These are phyloP conservation scores for Pygoscelis adeliae DNA, from an alignment of 2,113 vertebrate genomes.

Conservation along the genomic window DNA sequence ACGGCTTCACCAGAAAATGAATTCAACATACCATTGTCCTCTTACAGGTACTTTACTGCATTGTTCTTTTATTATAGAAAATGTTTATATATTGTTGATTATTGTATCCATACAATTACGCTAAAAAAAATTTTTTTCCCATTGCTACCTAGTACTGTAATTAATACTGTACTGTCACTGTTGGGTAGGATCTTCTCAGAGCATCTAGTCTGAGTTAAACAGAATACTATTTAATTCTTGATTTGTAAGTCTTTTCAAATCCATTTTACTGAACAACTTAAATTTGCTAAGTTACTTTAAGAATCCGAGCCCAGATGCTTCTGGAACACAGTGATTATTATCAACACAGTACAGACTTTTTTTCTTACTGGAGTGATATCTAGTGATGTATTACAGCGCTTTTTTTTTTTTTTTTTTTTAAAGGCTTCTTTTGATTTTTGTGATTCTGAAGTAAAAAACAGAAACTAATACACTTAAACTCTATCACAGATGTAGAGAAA, in stretches of 20 bases:
- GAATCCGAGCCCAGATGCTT: neutral
- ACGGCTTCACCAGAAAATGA: constrained; percentile 85
- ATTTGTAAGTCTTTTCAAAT: neutral
- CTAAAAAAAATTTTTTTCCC: neutral
- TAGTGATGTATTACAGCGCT: neutral
- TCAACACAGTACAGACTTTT: no score
- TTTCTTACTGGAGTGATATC: neutral
- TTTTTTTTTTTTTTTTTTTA: neutral
- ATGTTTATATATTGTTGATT: neutral
- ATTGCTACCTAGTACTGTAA: neutral
- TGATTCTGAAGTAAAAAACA: neutral
- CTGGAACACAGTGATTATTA: neutral
- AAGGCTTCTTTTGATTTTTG: neutral
- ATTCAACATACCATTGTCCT: constrained; percentile 90
- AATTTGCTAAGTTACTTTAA: neutral
- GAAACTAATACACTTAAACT: neutral
- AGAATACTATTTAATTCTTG: neutral
- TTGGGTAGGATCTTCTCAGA: neutral
- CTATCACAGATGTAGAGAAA: neutral
- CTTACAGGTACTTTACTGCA: constrained; percentile 83
- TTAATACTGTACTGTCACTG: neutral
- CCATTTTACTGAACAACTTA: neutral
- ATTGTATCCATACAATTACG: neutral
- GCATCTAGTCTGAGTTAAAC: neutral
- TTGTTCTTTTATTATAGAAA: neutral